Evolutionary conservation across 1,140 invertebrate species (phyloP), one percentile per base, ranked within the genome.

Genomic region (Polypedilum vanderplanki): DNA sequence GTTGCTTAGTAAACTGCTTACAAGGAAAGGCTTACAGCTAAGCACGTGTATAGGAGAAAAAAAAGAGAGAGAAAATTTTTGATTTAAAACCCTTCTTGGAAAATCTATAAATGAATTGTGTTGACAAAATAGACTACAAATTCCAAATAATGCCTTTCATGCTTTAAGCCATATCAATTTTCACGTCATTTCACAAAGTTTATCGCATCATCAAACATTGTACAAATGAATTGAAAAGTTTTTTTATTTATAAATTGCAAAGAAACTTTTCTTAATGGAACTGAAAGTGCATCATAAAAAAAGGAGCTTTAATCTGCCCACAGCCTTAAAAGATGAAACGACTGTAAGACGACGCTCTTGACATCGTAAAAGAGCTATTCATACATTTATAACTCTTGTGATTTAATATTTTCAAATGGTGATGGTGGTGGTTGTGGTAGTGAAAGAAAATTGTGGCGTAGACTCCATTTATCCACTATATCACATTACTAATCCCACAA

Each of bases 401-500:
- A 57, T 57, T 57, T 57, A 57, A 57, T 57, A 57, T n/a, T 57
- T 57, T 57, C 46, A 57, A 57, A 57, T 57, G 46, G n/a, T 12
- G 15, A n/a, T n/a, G n/a, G 46, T 57, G 46, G 46, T 57, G 5
- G 24, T n/a, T 46, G 41, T 10, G 15, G 15, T 3, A 10, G 41
- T 3, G 41, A 41, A 10, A 41, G 40, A 41, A 10, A 41, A 41
- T 46, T 46, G 41, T 57, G n/a, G 46, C 24, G 24, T 3, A 57
- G 46, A 57, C 46, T 46, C n/a, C 12, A 12, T 57, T 12, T 57
- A 57, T 57, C 12, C 24, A 33, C 24, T 57, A 15, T 57, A 57
- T 57, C 46, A 57, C 46, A 57, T 57, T 57, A n/a, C 46, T 57
- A 57, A 57, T 57, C 46, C 46, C 46, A 57, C n/a, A 57, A 57